phyloP scores from a whole-genome alignment of 2,797 vertebrate genomes.

The Dryobates pubescens region DNA sequence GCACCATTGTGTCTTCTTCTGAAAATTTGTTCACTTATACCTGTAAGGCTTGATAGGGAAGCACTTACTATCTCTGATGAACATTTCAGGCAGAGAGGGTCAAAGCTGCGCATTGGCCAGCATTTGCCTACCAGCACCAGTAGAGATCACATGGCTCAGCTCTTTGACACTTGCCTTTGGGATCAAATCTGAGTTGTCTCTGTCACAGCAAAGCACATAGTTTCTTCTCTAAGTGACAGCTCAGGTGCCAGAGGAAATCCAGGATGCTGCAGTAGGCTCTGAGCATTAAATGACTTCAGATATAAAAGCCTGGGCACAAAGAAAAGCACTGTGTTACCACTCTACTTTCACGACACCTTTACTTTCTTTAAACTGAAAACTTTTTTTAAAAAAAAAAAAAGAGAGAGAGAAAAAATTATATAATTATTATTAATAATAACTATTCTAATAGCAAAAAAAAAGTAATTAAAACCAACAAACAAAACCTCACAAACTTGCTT shows the following conservation, averaged over 20 bases:
- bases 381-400: neutral
- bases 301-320: too few relatives aligned
- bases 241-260: neutral
- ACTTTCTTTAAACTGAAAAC: neutral
- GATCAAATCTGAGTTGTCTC: neutral
- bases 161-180: neutral
- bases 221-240: neutral
- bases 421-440: too few relatives aligned
- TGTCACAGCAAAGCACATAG: rapidly evolving
- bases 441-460: too few relatives aligned
- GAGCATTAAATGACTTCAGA: rapidly evolving
- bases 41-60: neutral
- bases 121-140: neutral
- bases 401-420: neutral
- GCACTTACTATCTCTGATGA: neutral
- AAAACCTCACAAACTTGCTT: neutral
- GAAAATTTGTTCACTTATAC: neutral
- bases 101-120: rapidly evolving
- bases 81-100: neutral
- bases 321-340: rapidly evolving
- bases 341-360: neutral
- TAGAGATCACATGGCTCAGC: neutral
- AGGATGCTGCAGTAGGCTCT: neutral
- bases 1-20: neutral
- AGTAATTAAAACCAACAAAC: too few relatives aligned